These are phyloP conservation scores for Eudorcas thomsonii DNA, from an alignment of 2,113 vertebrate species.

Conservation along the genomic window DNA sequence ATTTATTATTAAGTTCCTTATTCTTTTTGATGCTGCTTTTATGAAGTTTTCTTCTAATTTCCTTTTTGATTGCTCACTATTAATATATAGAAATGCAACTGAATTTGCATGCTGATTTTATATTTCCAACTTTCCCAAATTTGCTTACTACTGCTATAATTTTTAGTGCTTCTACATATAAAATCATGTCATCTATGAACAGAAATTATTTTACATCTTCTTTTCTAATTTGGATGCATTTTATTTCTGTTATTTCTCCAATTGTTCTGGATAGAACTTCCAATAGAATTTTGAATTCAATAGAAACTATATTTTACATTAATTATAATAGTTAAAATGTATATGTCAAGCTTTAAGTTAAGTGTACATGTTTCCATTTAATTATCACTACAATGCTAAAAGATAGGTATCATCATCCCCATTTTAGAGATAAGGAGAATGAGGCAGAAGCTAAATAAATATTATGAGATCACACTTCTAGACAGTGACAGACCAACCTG, in stretches of 20 bases:
- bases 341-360: background rate
- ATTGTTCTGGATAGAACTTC: background rate
- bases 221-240: background rate
- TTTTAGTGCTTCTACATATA: background rate
- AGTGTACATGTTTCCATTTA: background rate
- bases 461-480: background rate
- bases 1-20: background rate
- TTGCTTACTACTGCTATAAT: background rate
- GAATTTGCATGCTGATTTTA: background rate
- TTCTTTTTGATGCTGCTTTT: background rate
- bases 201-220: background rate
- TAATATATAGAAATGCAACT: background rate
- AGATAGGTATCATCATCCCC: background rate
- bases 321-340: background rate
- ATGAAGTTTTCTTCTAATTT: background rate
- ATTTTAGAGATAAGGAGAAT: background rate
- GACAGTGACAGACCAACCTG: background rate
- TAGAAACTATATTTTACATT: background rate
- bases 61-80: background rate
- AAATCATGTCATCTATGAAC: background rate
- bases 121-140: background rate
- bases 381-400: background rate
- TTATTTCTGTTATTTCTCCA: background rate
- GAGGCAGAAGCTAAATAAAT: background rate
- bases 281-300: background rate